A percentile compares a stretch with the other conserved stretches of the same genome.
phyloP scores from a whole-genome alignment of 2,113 vertebrate genomes.

The Tachysurus vachellii region DNA sequence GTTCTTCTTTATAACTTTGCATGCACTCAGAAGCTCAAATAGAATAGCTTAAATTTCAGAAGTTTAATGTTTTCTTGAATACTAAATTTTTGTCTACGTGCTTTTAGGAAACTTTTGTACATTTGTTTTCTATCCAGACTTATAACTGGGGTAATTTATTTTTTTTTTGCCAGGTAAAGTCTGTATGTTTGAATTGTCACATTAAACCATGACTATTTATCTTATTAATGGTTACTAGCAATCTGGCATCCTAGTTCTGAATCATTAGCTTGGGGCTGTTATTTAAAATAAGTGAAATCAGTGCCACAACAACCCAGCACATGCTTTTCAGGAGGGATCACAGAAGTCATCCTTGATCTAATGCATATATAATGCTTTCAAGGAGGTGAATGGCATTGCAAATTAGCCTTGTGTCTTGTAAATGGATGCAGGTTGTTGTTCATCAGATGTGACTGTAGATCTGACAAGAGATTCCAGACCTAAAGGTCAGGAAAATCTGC shows the following conservation, averaged over 20 bases:
- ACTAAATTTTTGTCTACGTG: not conserved
- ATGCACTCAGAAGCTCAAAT: too few species aligned
- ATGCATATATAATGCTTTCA: not conserved
- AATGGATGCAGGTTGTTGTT: not conserved
- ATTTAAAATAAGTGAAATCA: not conserved
- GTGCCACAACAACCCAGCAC: not conserved
- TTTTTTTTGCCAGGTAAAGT: not conserved
- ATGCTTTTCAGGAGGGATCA: not conserved
- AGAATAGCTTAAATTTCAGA: not conserved
- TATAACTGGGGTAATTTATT: not conserved
- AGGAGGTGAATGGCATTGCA: not conserved
- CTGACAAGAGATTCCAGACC: not conserved
- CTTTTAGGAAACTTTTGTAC: not conserved
- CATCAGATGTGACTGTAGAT: not conserved
- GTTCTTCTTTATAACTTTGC: not conserved
- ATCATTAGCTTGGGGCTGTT: not conserved
- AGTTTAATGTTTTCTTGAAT: not conserved
- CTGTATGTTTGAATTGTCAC: not conserved
- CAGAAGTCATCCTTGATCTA: not conserved
- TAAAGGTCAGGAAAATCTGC: slow-evolving; percentile 26
- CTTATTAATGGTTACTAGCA: not conserved
- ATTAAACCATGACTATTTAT: not conserved
- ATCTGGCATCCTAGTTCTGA: not conserved
- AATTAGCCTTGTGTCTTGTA: not conserved
- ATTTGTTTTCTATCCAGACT: not conserved